Evolutionary conservation across 2,113 vertebrate genomes (phyloP).

Genomic region (Passer montanus): DNA sequence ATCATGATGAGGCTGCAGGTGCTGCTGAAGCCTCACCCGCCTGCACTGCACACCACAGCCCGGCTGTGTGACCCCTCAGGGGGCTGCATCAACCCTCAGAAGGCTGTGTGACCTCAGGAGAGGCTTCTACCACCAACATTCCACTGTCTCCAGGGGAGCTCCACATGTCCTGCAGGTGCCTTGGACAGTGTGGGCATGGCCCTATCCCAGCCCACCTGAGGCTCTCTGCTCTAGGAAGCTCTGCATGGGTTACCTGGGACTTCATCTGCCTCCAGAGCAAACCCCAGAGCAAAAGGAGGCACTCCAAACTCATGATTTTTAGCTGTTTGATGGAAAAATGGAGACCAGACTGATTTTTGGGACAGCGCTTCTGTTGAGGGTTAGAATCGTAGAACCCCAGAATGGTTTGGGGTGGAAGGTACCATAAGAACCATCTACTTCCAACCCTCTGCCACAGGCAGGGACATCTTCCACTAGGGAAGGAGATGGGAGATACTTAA

Average conservation of each 20-base stretch:
- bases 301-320: accelerated
- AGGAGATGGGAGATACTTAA: not conserved
- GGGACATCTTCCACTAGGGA: not conserved
- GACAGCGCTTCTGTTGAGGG: not conserved
- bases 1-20: accelerated
- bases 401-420: not conserved
- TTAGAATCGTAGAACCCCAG: not conserved
- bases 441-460: not conserved
- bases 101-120: not conserved
- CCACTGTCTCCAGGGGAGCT: not conserved
- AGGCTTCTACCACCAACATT: not conserved
- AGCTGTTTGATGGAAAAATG: not conserved
- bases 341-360: not conserved
- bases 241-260: accelerated
- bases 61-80: not conserved
- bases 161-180: not conserved
- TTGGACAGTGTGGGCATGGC: accelerated
- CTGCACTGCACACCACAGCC: not conserved
- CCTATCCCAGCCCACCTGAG: not conserved
- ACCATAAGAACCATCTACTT: not conserved
- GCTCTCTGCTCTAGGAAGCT: not conserved
- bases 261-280: not conserved
- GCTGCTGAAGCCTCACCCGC: not conserved
- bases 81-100: not conserved
- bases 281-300: not conserved